Conservation (phyloP, 2,888 invertebrate genomes). For the Papilio gigon region DNA sequence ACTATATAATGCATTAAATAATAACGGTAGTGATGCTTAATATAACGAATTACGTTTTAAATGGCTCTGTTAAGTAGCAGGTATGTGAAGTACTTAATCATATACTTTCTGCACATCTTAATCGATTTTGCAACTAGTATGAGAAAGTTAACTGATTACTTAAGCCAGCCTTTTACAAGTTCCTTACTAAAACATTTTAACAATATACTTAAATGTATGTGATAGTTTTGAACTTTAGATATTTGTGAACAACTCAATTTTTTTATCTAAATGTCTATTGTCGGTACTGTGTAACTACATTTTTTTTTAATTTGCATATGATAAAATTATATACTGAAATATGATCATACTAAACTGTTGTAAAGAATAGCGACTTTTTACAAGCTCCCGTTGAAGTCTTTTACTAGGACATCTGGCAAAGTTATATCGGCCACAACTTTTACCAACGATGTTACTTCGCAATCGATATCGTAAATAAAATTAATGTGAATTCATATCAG, state of each 20-base stretch:
- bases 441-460: too few relatives aligned
- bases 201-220: background rate
- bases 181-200: background rate
- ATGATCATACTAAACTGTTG: background rate
- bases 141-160: background rate
- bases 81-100: conserved; percentile 31
- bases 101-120: background rate
- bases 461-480: background rate
- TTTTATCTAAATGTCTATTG: background rate
- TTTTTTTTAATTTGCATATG: too few relatives aligned
- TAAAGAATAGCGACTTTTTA: background rate
- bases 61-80: conserved; percentile 41
- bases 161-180: background rate
- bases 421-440: background rate
- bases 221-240: background rate
- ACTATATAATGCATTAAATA: conserved; percentile 60
- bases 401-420: background rate
- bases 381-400: conserved; percentile 3
- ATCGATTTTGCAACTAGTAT: background rate
- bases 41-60: conserved; percentile 39
- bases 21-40: conserved; percentile 45
- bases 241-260: background rate
- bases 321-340: too few relatives aligned
- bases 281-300: too few relatives aligned
- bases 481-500: conserved; percentile 9